Evolutionary conservation across 1,140 invertebrate species (phyloP).

Genomic region (Drosophila punjabiensis): DNA sequence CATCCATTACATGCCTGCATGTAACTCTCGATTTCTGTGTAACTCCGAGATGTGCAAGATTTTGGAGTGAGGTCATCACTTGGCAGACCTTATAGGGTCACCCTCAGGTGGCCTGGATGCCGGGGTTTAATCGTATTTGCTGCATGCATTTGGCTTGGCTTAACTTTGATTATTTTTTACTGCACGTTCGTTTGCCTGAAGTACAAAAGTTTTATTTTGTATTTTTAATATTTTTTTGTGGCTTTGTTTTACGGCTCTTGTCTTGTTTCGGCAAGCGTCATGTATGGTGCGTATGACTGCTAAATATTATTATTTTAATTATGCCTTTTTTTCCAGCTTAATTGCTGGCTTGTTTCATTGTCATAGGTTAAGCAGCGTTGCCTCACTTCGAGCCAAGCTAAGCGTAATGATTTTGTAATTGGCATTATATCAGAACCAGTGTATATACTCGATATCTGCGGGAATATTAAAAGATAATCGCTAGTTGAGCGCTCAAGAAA

Average conservation of each 20-base stretch:
- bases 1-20: constrained; percentile 21
- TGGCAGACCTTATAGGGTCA: constrained; percentile 61
- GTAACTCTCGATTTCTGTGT: constrained; percentile 16
- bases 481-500: constrained; percentile 14
- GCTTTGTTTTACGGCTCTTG: constrained; percentile 39
- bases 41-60: constrained; percentile 45
- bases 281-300: constrained; percentile 34
- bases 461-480: constrained; percentile 14
- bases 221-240: constrained; percentile 15
- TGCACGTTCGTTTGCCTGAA: constrained; percentile 49
- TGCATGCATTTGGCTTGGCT: constrained; percentile 45
- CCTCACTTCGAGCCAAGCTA: constrained; percentile 39
- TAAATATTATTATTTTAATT: constrained; percentile 76
- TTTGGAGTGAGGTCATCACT: constrained; percentile 67
- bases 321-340: constrained; percentile 48
- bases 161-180: constrained; percentile 39
- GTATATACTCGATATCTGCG: constrained; percentile 19
- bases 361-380: constrained; percentile 60
- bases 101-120: neutral
- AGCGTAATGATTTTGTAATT: constrained; percentile 60
- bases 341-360: constrained; percentile 69
- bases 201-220: constrained; percentile 28
- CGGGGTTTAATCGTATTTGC: constrained; percentile 44
- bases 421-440: constrained; percentile 45
- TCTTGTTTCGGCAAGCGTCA: constrained; percentile 34